Evolutionary conservation across 2,888 invertebrate species (phyloP).

Genomic region (Mantis religiosa): DNA sequence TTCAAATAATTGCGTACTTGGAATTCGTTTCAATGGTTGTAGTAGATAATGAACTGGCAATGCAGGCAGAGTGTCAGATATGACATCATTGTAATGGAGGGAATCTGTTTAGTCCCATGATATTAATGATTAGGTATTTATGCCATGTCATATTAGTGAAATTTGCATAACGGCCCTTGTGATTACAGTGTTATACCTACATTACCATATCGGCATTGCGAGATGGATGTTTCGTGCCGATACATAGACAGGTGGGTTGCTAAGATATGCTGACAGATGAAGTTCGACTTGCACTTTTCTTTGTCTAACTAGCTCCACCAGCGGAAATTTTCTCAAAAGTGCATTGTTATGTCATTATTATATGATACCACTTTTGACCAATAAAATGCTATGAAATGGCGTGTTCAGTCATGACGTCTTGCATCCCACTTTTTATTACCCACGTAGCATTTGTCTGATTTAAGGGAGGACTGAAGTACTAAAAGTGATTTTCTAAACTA

Average conservation of each 20-base stretch:
- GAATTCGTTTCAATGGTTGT: not conserved
- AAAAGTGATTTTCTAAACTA: too few relatives aligned
- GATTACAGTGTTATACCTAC: not conserved
- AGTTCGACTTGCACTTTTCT: too few relatives aligned
- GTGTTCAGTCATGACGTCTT: too few relatives aligned
- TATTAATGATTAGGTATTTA: not conserved
- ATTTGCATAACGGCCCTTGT: not conserved
- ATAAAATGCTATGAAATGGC: too few relatives aligned
- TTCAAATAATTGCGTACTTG: not conserved
- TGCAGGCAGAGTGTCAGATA: not conserved
- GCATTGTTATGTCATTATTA: too few relatives aligned
- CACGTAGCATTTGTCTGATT: too few relatives aligned
- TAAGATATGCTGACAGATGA: too few relatives aligned
- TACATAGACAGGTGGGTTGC: not conserved
- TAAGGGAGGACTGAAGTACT: too few relatives aligned
- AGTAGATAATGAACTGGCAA: not conserved
- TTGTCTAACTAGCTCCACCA: too few relatives aligned
- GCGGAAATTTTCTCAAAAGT: too few relatives aligned
- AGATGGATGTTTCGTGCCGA: not conserved
- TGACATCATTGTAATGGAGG: not conserved
- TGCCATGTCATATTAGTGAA: not conserved
- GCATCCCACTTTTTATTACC: too few relatives aligned
- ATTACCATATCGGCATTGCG: not conserved
- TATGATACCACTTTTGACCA: too few relatives aligned
- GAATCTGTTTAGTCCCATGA: not conserved